These are phyloP conservation scores for Eclectus roratus DNA, from an alignment of 2,113 vertebrate genomes.

Conservation along the genomic window DNA sequence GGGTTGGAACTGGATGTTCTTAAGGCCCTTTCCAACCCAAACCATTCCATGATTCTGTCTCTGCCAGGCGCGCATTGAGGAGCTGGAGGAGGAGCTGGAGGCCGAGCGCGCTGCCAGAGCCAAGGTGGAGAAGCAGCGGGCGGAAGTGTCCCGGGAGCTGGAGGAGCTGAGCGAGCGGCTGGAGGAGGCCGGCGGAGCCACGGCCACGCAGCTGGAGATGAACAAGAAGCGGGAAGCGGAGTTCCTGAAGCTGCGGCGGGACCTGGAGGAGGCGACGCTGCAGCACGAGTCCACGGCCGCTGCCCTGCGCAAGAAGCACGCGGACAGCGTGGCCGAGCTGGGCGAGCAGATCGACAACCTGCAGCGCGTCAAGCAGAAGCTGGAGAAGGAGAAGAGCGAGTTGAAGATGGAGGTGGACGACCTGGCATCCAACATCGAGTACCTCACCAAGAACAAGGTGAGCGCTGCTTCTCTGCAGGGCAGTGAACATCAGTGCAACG, in stretches of 20 bases:
- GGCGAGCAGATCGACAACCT: constrained; percentile 90
- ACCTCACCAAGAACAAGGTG: constrained; percentile 88
- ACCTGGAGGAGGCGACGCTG: constrained; percentile 88
- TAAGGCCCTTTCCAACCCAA: not conserved
- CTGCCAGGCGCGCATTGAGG: constrained; percentile 84
- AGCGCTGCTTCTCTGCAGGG: not conserved
- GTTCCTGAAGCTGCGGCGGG: constrained; percentile 84
- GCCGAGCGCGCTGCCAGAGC: constrained; percentile 83
- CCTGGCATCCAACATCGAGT: constrained; percentile 84
- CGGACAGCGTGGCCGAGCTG: constrained; percentile 82
- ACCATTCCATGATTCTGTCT: not conserved
- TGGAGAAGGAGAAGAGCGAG: constrained; percentile 91
- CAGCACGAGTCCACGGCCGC: constrained; percentile 84
- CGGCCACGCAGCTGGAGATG: constrained; percentile 83
- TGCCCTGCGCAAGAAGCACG: constrained; percentile 85
- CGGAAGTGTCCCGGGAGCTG: constrained; percentile 86
- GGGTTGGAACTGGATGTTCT: not conserved
- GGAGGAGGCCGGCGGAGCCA: constrained; percentile 87
- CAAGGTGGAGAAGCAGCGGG: constrained; percentile 89
- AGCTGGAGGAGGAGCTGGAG: constrained; percentile 93
- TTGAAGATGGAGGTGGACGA: constrained; percentile 91
- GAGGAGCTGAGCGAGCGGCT: constrained; percentile 90
- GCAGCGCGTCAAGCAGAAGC: constrained; percentile 90
- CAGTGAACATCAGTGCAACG: accelerated
- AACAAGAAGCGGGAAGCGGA: constrained; percentile 88